Percentiles rank a stretch among this genome's conserved stretches.
These are phyloP conservation scores for Chlamydotis undulata DNA, from an alignment of 2,113 vertebrate species.

Conservation along the genomic window DNA sequence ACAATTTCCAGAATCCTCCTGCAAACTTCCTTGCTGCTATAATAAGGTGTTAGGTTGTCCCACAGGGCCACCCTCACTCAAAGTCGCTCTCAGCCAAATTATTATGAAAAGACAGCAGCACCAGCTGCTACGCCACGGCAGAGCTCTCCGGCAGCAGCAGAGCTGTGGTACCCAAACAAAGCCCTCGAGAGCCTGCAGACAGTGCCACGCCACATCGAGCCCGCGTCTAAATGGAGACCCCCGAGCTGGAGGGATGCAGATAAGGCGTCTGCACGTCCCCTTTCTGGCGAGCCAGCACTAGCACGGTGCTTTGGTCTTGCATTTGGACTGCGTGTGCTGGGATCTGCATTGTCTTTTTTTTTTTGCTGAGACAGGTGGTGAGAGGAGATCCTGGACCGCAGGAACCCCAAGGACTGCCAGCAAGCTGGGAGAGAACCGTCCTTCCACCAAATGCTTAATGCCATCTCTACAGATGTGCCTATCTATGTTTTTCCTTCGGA, in stretches of 20 bases:
- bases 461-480: neutral
- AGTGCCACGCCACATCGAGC: accelerated
- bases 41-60: neutral
- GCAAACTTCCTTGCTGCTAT: neutral
- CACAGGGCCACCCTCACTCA: neutral
- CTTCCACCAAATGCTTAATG: neutral
- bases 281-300: neutral
- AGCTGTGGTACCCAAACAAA: neutral
- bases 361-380: neutral
- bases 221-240: neutral
- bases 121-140: accelerated
- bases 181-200: neutral
- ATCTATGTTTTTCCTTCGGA: neutral
- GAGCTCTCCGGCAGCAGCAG: neutral
- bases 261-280: accelerated
- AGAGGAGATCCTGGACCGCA: neutral
- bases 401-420: neutral
- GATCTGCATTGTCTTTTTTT: neutral
- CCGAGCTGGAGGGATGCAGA: neutral
- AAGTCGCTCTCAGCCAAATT: neutral
- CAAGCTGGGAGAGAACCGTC: neutral
- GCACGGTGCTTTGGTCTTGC: neutral
- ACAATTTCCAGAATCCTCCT: neutral
- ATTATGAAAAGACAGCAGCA: neutral
- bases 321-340: neutral